Base-by-base conservation (phyloP, 1,140 invertebrate species). In the Leptopilina clavipes region DNA sequence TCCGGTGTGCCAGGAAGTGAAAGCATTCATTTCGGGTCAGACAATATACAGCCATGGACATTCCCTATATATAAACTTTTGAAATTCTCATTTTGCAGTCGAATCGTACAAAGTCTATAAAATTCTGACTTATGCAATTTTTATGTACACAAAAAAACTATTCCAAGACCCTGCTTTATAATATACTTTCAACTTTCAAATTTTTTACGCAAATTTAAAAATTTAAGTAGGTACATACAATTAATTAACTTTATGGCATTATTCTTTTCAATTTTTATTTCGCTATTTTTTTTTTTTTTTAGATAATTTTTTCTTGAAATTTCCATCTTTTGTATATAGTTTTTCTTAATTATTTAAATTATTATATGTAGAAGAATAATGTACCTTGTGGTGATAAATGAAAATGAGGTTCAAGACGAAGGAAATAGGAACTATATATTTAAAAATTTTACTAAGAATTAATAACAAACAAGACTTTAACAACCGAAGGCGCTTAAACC, bases 1-100 rank as follows among this genome's bases (percentile, higher is more conserved):
- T 65, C 44, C 77, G n/a, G n/a, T 70, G 77, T 77, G 70, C 79
- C 76, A 85, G 84, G 82, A 87, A 86, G 86, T 87, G 86, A 87
- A 86, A 87, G 86, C 84, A 75, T 74, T 85, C 25, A 31, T 40
- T 40, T 1, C 25, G 25, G 25, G 25, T 31, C 79, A 79, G 81
- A 86, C 84, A 85, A n/a, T n/a, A 85, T 84, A 82, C 80, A 79
- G 71, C 80, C 82, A 76, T 82, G 82, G 82, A 79, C 76, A 72
- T 9, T 79, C 70, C 72, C 70, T 65, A 40, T 40, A 7, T 40
- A 5, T 31, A n/a, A n/a, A 73, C 37, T 76, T 74, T 81, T 76
- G 17, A 45, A 65, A 65, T 56, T 83, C 79, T 81, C 45, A n/a
- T 78, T 81, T 78, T 76, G 75, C 74, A 80, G 76, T 81, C 72